phyloP scores from a whole-genome alignment of 2,888 invertebrate genomes.

The Rhimphoctona megacephalus region DNA sequence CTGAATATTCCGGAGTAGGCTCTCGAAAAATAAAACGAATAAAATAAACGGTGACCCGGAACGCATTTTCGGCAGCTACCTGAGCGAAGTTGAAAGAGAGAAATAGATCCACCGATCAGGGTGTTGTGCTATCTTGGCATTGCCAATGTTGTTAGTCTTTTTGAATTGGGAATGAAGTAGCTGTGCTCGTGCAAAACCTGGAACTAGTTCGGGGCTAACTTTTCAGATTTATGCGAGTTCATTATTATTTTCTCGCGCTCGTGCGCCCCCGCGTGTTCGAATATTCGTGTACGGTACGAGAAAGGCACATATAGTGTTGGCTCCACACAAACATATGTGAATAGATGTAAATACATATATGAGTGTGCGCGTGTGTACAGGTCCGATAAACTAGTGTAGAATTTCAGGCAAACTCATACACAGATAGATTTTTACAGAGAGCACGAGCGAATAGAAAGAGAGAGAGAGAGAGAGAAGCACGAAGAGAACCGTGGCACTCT shows the following conservation, averaged over 20 bases:
- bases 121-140: conserved; percentile 40
- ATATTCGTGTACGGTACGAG: conserved; percentile 60
- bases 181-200: conserved; percentile 63
- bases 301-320: conserved; percentile 33
- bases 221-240: conserved; percentile 84
- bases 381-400: conserved; percentile 31
- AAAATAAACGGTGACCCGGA: conserved; percentile 67
- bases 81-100: conserved; percentile 35
- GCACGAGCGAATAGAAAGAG: conserved; percentile 60
- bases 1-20: conserved; percentile 22
- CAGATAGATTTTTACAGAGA: conserved; percentile 53
- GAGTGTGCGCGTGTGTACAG: neutral
- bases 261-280: conserved; percentile 71
- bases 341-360: neutral
- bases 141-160: conserved; percentile 68
- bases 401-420: conserved; percentile 51
- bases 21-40: conserved; percentile 53
- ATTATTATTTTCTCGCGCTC: conserved; percentile 83
- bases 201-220: conserved; percentile 82
- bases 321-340: neutral
- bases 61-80: conserved; percentile 72
- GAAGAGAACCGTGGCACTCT: conserved; percentile 65
- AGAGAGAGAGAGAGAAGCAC: conserved; percentile 59
- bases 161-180: conserved; percentile 78
- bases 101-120: conserved; percentile 7